Percentiles rank a stretch among this genome's conserved stretches.
phyloP scores from a whole-genome alignment of 2,113 vertebrate species.

The Hiodon alosoides region DNA sequence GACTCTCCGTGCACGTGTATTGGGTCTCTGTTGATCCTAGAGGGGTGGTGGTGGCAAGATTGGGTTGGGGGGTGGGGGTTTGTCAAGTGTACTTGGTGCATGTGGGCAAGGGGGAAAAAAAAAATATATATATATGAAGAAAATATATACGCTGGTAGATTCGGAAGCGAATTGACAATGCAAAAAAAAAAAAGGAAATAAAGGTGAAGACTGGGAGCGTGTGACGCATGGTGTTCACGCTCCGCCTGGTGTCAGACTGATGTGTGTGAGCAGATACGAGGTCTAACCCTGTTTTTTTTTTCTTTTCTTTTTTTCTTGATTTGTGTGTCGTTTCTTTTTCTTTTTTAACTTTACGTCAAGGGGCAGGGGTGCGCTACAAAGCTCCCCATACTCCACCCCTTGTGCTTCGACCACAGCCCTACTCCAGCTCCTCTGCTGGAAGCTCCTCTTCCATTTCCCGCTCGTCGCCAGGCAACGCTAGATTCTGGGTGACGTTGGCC shows the following conservation, averaged over 20 bases:
- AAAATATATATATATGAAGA: not conserved
- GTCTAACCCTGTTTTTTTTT: slow-evolving; percentile 69
- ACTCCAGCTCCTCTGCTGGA: slow-evolving; percentile 91
- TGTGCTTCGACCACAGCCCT: slow-evolving; percentile 31
- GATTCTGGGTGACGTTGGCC: slow-evolving; percentile 75
- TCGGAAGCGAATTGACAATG: slow-evolving; percentile 34
- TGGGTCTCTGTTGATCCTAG: not conserved
- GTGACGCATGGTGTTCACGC: slow-evolving; percentile 35
- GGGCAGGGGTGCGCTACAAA: slow-evolving; percentile 28
- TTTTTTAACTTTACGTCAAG: slow-evolving; percentile 36
- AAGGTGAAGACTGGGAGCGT: slow-evolving; percentile 49
- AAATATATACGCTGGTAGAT: not conserved
- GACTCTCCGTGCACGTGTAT: slow-evolving; percentile 14
- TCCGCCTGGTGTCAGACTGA: slow-evolving; percentile 13
- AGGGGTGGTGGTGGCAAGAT: not conserved
- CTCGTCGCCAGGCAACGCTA: slow-evolving; percentile 77
- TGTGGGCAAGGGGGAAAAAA: not conserved
- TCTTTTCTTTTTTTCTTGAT: slow-evolving; percentile 49
- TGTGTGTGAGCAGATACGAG: slow-evolving; percentile 53
- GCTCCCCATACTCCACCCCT: slow-evolving; percentile 40
- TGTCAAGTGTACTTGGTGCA: too few species aligned
- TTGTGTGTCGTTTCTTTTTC: slow-evolving; percentile 42
- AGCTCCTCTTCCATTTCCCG: slow-evolving; percentile 92
- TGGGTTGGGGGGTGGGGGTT: too few species aligned
- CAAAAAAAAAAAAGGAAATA: slow-evolving; percentile 48